These are phyloP conservation scores for Gymnoscelis rufifasciata DNA, from an alignment of 2,888 invertebrate species.

Conservation along the genomic window DNA sequence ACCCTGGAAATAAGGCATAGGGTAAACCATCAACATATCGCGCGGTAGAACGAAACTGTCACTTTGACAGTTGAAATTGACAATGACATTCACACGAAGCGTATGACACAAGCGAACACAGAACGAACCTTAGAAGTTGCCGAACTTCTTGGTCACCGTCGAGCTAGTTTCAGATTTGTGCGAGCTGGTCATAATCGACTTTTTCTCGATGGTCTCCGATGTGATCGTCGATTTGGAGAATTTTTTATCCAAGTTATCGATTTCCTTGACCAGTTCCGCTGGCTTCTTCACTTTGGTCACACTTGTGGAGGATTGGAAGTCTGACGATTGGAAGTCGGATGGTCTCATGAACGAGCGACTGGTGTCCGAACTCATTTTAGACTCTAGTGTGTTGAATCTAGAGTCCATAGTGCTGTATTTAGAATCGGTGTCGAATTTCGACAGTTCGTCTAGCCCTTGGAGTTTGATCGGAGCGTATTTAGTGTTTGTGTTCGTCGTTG, in stretches of 20 bases:
- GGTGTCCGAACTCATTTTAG: slow-evolving; percentile 69
- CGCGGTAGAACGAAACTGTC: slow-evolving; percentile 20
- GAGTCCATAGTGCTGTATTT: slow-evolving; percentile 70
- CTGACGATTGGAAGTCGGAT: slow-evolving; percentile 68
- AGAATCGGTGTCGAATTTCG: slow-evolving; percentile 74
- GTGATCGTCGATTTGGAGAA: slow-evolving; percentile 84
- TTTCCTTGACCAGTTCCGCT: slow-evolving; percentile 63
- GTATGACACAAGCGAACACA: slow-evolving; percentile 18
- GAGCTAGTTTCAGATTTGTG: slow-evolving; percentile 79
- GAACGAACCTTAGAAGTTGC: slow-evolving; percentile 60
- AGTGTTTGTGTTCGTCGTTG: slow-evolving; percentile 68
- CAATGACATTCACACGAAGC: slow-evolving; percentile 24
- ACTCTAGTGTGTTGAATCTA: slow-evolving; percentile 66
- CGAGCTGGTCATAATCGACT: slow-evolving; percentile 82
- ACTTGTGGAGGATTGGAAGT: slow-evolving; percentile 50
- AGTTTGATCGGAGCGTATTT: slow-evolving; percentile 70
- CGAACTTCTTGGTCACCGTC: slow-evolving; percentile 77
- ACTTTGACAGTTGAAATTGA: slow-evolving; percentile 18
- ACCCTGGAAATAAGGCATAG: background rate
- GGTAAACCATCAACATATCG: background rate
- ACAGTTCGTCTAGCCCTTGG: slow-evolving; percentile 75
- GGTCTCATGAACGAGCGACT: slow-evolving; percentile 74
- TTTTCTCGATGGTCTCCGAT: slow-evolving; percentile 83
- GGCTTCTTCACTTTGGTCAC: slow-evolving; percentile 59
- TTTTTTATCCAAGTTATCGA: slow-evolving; percentile 81